A percentile compares a stretch with the other conserved stretches of the same genome.
Conservation (phyloP, 2,888 invertebrate genomes). For the Calephelis perditalis region DNA sequence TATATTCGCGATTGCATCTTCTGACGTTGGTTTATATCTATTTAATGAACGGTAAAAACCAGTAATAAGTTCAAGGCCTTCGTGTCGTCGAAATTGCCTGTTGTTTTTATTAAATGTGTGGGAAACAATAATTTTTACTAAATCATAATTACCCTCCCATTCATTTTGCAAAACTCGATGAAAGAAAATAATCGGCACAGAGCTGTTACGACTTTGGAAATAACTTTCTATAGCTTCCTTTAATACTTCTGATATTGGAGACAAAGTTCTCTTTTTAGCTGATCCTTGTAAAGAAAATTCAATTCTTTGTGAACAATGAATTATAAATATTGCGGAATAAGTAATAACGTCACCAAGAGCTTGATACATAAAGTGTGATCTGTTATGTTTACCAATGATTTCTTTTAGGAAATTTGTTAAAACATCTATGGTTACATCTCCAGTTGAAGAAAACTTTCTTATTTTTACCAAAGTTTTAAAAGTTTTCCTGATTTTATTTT, state of each 20-base stretch:
- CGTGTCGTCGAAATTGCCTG: conserved; percentile 81
- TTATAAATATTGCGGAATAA: conserved; percentile 80
- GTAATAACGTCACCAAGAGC: conserved; percentile 82
- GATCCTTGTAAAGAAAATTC: conserved; percentile 36
- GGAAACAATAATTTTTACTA: conserved; percentile 77
- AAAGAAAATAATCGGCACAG: conserved; percentile 81
- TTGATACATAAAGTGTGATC: conserved; percentile 80
- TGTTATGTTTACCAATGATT: conserved; percentile 80
- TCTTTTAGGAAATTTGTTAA: conserved; percentile 76
- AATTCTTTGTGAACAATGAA: conserved; percentile 79
- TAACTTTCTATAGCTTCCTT: conserved; percentile 75
- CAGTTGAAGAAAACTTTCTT: conserved; percentile 78
- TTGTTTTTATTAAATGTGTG: conserved; percentile 79
- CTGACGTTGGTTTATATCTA: conserved; percentile 52
- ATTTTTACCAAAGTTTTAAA: conserved; percentile 79
- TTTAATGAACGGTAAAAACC: conserved; percentile 81
- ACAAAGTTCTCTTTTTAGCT: conserved; percentile 49
- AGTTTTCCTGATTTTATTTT: conserved; percentile 79
- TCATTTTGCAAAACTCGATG: conserved; percentile 80
- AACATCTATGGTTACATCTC: conserved; percentile 73
- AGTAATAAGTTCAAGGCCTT: conserved; percentile 82
- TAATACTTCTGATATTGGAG: conserved; percentile 67
- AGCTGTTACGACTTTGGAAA: conserved; percentile 80
- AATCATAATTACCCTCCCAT: conserved; percentile 81
- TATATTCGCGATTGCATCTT: conserved; percentile 49